Percentiles rank a stretch among this genome's conserved stretches.
Conservation (phyloP, 2,888 invertebrate genomes). For the Ecliptopera silaceata region DNA sequence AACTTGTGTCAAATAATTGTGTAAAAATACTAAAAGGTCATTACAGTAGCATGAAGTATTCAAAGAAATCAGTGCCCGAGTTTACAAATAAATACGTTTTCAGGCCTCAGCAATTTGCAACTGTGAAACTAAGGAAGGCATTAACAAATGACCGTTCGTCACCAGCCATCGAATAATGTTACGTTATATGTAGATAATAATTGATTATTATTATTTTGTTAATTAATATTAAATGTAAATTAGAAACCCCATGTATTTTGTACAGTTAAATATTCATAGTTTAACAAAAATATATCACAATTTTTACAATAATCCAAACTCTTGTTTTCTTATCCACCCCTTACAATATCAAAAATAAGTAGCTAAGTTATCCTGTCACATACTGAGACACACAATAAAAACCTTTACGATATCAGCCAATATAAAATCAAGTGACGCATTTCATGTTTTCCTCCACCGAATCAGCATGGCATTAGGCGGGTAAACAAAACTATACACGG, state of each 20-base stretch:
- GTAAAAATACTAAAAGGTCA: neutral
- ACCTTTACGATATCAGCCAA: slow-evolving; percentile 20
- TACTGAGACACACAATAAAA: slow-evolving; percentile 16
- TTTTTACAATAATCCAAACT: slow-evolving; percentile 73
- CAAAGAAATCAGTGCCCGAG: neutral
- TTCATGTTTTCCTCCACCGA: slow-evolving; percentile 28
- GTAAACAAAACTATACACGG: slow-evolving; percentile 26
- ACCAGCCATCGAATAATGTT: slow-evolving; percentile 85
- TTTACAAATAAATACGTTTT: slow-evolving; percentile 48
- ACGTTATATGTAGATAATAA: slow-evolving; percentile 48
- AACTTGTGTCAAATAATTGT: neutral
- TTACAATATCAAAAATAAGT: slow-evolving; percentile 4
- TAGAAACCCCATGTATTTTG: slow-evolving; percentile 80
- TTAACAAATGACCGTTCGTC: slow-evolving; percentile 94
- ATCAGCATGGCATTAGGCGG: slow-evolving; percentile 29
- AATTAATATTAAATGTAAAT: slow-evolving; percentile 79
- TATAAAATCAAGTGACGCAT: slow-evolving; percentile 22
- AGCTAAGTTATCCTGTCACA: slow-evolving; percentile 13
- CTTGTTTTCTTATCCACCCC: slow-evolving; percentile 50
- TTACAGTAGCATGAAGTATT: neutral
- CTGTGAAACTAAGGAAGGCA: slow-evolving; percentile 93
- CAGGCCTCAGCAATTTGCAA: slow-evolving; percentile 94
- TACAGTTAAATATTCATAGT: slow-evolving; percentile 83
- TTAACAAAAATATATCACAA: slow-evolving; percentile 83
- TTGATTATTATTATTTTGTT: slow-evolving; percentile 72